Evolutionary conservation across 2,113 vertebrate genomes (phyloP), one percentile per base, ranked within the genome.

Genomic region (Terrapene triunguis): DNA sequence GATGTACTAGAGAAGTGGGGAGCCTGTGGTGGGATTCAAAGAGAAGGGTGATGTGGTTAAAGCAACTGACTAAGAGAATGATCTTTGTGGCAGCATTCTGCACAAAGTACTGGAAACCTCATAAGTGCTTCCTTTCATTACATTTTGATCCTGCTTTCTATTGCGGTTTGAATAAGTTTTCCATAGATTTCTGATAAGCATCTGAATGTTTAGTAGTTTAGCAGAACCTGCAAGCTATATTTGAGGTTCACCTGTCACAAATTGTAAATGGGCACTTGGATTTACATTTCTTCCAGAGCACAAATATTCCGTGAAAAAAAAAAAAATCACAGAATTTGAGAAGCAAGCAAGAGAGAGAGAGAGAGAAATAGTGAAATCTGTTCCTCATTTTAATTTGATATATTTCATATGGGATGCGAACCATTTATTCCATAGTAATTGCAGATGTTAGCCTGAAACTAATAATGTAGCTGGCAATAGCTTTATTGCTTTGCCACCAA

Each of bases 401-500:
- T 96, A 97, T 97, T 97, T 97, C 97, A 94, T 96, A 97, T 89
- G 97, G 97, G 97, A 97, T 97, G 95, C 84, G 0, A 97, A 93
- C 93, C 92, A 91, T 97, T 97, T 97, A 94, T 95, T 97, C 97
- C 94, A 91, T 90, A 97, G 97, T 96, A 97, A 97, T 96, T 97
- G 97, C 96, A 97, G 97, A 97, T 97, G 97, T 97, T 96, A 92
- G 92, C 84, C 97, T 93, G 91, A 84, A 94, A 89, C 95, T 96
- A 97, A 97, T 97, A 97, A 96, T 65, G 94, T 79, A 97, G 92
- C 95, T 97, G 97, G 97, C 96, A 97, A 93, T 94, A 76, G 25
- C 92, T 92, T 89, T 94, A 87, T 65, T 89, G 95, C 95, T 93
- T 97, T 93, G 97, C 97, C 97, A 96, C 97, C 97, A 94, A 97